Conservation (phyloP, 2,797 vertebrate genomes). For the Esox masquinongy region DNA sequence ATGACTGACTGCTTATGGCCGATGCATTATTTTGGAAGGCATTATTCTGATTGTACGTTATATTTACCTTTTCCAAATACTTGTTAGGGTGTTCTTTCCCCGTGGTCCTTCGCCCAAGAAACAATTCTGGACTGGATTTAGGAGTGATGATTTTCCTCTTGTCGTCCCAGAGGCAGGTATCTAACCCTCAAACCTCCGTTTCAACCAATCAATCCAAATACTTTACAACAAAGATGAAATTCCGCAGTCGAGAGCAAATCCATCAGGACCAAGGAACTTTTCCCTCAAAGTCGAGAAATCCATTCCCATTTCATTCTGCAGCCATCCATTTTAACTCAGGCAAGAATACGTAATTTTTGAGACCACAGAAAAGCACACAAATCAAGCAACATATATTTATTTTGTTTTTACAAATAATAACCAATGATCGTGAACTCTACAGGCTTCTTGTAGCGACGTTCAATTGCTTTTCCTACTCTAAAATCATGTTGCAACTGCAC, state of each 20-base stretch:
- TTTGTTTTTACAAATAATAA: slow-evolving; percentile 30
- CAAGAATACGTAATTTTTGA: slow-evolving; percentile 9
- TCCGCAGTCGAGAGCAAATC: slow-evolving; percentile 61
- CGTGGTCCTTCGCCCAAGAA: slow-evolving; percentile 35
- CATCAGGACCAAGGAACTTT: slow-evolving; percentile 54
- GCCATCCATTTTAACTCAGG: slow-evolving; percentile 10
- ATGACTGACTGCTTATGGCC: neutral
- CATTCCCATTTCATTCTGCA: slow-evolving; percentile 37
- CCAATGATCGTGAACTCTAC: slow-evolving; percentile 7
- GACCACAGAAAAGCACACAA: slow-evolving; percentile 20
- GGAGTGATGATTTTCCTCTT: slow-evolving; percentile 47
- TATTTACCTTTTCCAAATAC: slow-evolving; percentile 67
- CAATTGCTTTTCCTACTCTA: slow-evolving; percentile 35
- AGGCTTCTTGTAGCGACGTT: slow-evolving; percentile 46
- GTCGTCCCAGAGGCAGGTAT: slow-evolving; percentile 63
- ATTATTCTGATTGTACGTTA: neutral
- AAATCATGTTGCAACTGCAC: slow-evolving; percentile 40
- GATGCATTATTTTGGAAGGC: neutral
- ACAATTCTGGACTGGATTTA: slow-evolving; percentile 24
- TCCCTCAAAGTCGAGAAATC: slow-evolving; percentile 49
- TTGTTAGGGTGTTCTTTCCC: slow-evolving; percentile 52
- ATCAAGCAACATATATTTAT: neutral
- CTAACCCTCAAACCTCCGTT: slow-evolving; percentile 65
- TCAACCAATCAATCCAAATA: slow-evolving; percentile 36
- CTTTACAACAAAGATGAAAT: slow-evolving; percentile 37